Percentiles rank a stretch among this genome's conserved stretches.
These are phyloP conservation scores for Hippolais icterina DNA, from an alignment of 2,113 vertebrate species.

Conservation along the genomic window DNA sequence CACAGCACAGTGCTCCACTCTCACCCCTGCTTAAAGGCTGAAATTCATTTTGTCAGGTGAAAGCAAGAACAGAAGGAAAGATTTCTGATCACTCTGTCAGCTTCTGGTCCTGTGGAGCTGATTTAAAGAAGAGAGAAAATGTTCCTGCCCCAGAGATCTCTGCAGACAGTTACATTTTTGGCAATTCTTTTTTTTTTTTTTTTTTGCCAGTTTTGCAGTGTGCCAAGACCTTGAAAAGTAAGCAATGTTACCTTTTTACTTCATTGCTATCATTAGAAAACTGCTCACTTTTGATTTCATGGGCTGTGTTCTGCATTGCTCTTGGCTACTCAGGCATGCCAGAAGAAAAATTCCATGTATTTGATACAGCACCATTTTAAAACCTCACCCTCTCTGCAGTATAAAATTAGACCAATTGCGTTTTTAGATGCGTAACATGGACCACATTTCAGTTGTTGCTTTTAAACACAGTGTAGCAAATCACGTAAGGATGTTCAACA, in stretches of 20 bases:
- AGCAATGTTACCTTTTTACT: background rate
- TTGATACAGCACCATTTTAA: background rate
- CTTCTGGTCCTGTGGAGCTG: background rate
- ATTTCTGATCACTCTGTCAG: background rate
- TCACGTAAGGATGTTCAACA: background rate
- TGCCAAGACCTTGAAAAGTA: conserved; percentile 60
- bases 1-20: background rate
- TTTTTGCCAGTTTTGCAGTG: conserved; percentile 4
- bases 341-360: background rate
- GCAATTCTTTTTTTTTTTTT: conserved; percentile 9
- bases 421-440: background rate
- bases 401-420: background rate
- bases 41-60: conserved; percentile 13
- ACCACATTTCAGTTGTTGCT: background rate
- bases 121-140: conserved; percentile 22
- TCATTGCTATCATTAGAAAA: background rate
- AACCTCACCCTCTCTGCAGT: background rate
- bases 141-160: conserved; percentile 20
- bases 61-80: background rate
- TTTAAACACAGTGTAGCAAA: background rate
- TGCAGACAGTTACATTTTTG: background rate
- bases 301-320: background rate
- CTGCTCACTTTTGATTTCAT: background rate
- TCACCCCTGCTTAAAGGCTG: background rate
- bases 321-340: background rate